These are phyloP conservation scores for Erebia epiphron DNA, from an alignment of 2,888 invertebrate genomes.

Conservation along the genomic window DNA sequence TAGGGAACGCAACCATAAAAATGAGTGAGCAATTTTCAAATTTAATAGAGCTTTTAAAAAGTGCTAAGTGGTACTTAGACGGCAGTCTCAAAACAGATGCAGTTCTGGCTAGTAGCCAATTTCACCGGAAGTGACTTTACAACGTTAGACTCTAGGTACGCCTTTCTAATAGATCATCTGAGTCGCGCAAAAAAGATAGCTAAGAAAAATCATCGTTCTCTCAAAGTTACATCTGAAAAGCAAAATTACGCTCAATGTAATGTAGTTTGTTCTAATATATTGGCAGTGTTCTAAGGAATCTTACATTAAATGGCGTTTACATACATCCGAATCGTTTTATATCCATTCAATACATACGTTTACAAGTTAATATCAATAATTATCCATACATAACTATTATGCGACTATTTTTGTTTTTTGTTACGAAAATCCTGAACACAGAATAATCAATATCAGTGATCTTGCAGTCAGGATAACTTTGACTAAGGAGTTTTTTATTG, in stretches of 20 bases:
- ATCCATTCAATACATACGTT: slow-evolving; percentile 25
- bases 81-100: too few species aligned
- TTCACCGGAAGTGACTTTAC: too few species aligned
- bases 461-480: not conserved
- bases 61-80: too few species aligned
- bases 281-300: slow-evolving; percentile 36
- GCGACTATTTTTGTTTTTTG: slow-evolving; percentile 31
- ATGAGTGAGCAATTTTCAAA: too few species aligned
- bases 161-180: too few species aligned
- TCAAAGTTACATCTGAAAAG: not conserved
- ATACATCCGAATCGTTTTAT: slow-evolving; percentile 18
- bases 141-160: too few species aligned
- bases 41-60: too few species aligned
- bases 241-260: not conserved
- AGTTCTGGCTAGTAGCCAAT: too few species aligned
- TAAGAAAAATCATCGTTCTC: too few species aligned
- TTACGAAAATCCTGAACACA: slow-evolving; percentile 1
- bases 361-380: slow-evolving; percentile 16
- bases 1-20: too few species aligned
- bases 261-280: slow-evolving; percentile 21
- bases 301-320: slow-evolving; percentile 35
- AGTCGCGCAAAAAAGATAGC: too few species aligned
- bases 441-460: not conserved
- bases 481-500: not conserved
- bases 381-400: slow-evolving; percentile 29